Conservation (phyloP, 2,797 vertebrate genomes). For the Synaphobranchus kaupii region DNA sequence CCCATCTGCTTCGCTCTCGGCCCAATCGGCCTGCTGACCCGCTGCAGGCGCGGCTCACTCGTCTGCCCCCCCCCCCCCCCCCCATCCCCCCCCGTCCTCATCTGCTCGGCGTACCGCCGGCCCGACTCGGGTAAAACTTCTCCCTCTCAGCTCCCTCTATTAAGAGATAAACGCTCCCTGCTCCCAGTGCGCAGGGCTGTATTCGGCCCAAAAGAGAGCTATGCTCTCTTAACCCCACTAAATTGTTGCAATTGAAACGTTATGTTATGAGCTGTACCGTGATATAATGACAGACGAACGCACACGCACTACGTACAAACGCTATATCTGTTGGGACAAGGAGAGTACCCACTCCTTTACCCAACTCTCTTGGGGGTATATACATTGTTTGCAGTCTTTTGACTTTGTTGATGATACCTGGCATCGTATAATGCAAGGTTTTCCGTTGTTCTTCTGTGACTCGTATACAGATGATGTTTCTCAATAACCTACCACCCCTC, state of each 20-base stretch:
- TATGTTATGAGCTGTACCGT: background rate
- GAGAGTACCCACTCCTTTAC: background rate
- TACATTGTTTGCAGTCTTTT: background rate
- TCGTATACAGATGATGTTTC: background rate
- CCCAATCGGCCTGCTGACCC: background rate
- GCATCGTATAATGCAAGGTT: background rate
- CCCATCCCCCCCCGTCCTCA: background rate
- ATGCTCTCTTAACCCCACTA: background rate
- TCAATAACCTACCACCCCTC: background rate
- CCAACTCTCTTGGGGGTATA: background rate
- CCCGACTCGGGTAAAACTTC: background rate
- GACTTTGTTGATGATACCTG: background rate
- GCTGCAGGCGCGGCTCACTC: background rate
- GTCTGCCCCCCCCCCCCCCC: background rate
- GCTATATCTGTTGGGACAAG: background rate
- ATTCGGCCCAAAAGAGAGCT: background rate
- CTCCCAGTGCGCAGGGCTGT: background rate
- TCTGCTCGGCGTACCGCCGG: background rate
- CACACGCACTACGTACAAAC: background rate
- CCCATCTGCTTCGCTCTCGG: background rate
- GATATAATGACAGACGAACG: background rate
- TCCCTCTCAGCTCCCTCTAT: background rate
- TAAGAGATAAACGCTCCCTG: background rate
- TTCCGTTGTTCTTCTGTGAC: background rate
- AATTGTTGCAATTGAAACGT: background rate